Evolutionary conservation across 2,888 invertebrate species (phyloP).

Genomic region (Gerris lacustris): DNA sequence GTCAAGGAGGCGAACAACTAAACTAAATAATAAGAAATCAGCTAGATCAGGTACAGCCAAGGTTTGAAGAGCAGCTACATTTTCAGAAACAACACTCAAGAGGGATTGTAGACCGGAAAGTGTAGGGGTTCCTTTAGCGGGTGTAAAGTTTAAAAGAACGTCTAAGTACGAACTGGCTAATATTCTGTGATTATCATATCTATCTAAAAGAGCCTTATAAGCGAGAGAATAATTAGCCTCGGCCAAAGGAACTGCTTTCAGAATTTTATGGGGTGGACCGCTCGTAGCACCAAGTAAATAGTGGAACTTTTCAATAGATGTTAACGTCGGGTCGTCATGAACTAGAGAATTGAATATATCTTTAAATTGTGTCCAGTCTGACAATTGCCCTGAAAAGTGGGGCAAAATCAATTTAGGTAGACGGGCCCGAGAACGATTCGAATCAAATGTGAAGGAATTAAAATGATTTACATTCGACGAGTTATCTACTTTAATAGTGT

Average conservation of each 20-base stretch:
- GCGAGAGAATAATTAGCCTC: slow-evolving; percentile 18
- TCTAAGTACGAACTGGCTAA: slow-evolving; percentile 9
- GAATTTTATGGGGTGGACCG: slow-evolving; percentile 7
- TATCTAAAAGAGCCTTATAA: slow-evolving; percentile 17
- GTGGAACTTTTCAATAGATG: slow-evolving; percentile 19
- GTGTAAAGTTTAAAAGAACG: too few species aligned
- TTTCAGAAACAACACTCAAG: slow-evolving; percentile 13
- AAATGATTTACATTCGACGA: too few species aligned
- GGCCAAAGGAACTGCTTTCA: slow-evolving; percentile 6
- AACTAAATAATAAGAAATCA: slow-evolving; percentile 18
- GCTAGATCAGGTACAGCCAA: slow-evolving; percentile 15
- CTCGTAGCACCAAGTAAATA: slow-evolving; percentile 13
- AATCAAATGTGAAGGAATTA: background rate
- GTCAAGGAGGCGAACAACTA: slow-evolving; percentile 16
- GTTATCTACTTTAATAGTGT: background rate
- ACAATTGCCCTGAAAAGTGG: slow-evolving; percentile 14
- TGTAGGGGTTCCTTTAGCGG: background rate
- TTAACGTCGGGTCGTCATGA: slow-evolving; percentile 13
- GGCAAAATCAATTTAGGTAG: slow-evolving; percentile 17
- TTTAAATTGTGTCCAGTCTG: slow-evolving; percentile 18
- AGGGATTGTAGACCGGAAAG: background rate
- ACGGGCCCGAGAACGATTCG: background rate
- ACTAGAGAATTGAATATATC: slow-evolving; percentile 18
- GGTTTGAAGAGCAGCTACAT: slow-evolving; percentile 15
- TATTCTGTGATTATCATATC: slow-evolving; percentile 17